phyloP scores from a whole-genome alignment of 92 coral and sea anemone species.

The Zoanthus gigantus region DNA sequence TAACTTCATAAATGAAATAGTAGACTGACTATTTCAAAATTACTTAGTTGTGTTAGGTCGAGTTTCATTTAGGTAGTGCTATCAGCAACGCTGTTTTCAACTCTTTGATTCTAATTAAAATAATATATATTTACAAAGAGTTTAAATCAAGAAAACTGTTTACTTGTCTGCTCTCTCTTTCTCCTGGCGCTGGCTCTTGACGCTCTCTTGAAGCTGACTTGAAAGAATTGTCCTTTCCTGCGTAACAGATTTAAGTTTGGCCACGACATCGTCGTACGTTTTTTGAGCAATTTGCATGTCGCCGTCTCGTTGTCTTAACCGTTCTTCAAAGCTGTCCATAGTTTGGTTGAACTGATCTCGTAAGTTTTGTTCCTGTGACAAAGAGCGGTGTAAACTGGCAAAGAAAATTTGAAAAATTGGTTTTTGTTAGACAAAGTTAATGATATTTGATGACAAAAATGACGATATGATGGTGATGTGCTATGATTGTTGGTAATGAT shows the following conservation, averaged over 20 bases:
- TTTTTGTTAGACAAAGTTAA: too few species aligned
- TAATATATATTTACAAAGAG: not conserved
- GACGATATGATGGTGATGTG: too few species aligned
- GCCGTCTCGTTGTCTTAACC: constrained; percentile 79
- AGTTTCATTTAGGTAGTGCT: too few species aligned
- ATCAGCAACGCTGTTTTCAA: not conserved
- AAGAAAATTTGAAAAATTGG: not conserved
- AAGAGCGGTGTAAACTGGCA: constrained; percentile 88
- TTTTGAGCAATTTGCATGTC: constrained; percentile 90
- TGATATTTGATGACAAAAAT: too few species aligned
- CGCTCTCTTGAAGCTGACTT: constrained; percentile 79
- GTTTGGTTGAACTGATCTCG: constrained; percentile 96
- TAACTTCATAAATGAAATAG: too few species aligned
- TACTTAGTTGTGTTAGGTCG: too few species aligned
- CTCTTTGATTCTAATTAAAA: not conserved
- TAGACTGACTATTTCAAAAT: too few species aligned
- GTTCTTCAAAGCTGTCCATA: constrained; percentile 94
- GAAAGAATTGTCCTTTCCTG: constrained; percentile 85
- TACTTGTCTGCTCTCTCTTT: constrained; percentile 97
- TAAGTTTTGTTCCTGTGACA: constrained; percentile 89
- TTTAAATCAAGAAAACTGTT: constrained; percentile 2
- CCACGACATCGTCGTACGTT: constrained; percentile 87
- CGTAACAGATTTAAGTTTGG: constrained; percentile 80
- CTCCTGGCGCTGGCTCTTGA: constrained; percentile 81
- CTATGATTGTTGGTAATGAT: too few species aligned